Evolutionary conservation across 2,888 invertebrate genomes (phyloP).

Genomic region (Allygus modestus): DNA sequence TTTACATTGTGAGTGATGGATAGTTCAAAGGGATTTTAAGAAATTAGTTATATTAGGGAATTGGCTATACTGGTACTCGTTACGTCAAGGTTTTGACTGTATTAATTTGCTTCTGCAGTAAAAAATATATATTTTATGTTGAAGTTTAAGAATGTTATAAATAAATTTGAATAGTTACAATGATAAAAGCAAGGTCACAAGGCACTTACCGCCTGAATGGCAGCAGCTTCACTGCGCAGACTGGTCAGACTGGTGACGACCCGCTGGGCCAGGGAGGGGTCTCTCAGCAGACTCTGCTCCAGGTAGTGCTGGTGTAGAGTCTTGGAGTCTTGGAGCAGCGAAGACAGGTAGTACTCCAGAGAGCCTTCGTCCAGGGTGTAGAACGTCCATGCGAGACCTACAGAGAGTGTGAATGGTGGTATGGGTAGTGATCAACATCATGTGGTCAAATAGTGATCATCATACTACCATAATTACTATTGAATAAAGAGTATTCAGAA

Average conservation of each 20-base stretch:
- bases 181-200: no score
- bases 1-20: no score
- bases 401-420: no score
- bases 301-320: constrained; percentile 65
- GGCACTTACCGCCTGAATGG: constrained; percentile 53
- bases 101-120: no score
- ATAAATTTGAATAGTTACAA: no score
- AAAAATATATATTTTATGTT: no score
- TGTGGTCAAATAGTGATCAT: constrained; percentile 42
- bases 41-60: no score
- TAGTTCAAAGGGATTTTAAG: no score
- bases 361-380: constrained; percentile 69
- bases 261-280: constrained; percentile 57
- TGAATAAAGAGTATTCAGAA: constrained; percentile 65
- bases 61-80: no score
- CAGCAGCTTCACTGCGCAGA: constrained; percentile 52
- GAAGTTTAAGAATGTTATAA: no score
- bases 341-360: constrained; percentile 68
- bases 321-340: constrained; percentile 65
- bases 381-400: constrained; percentile 68
- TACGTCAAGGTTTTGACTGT: no score
- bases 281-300: constrained; percentile 66
- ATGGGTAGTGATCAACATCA: neutral
- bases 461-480: constrained; percentile 64
- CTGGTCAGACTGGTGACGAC: constrained; percentile 46